Evolutionary conservation across 2,797 vertebrate genomes (phyloP).

Genomic region (Acanthiza pusilla): DNA sequence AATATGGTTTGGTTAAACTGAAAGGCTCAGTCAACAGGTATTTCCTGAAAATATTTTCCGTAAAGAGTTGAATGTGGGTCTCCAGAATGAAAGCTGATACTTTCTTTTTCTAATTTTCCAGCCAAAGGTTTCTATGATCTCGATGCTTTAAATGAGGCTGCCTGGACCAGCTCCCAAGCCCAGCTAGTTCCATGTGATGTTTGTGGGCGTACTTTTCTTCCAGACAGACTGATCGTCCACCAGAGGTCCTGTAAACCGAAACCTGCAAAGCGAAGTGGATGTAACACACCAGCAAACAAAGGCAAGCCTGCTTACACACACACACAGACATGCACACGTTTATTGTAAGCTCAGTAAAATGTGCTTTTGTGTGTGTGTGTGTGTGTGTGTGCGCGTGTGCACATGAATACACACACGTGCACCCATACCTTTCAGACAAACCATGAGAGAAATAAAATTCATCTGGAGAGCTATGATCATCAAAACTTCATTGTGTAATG

Average conservation of each 20-base stretch:
- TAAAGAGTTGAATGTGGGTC: slow-evolving; percentile 62
- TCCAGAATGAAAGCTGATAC: slow-evolving; percentile 74
- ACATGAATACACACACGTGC: not conserved
- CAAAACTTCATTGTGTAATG: not conserved
- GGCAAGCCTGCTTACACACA: not conserved
- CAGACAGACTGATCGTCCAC: slow-evolving; percentile 80
- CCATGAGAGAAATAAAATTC: slow-evolving; percentile 19
- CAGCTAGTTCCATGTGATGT: slow-evolving; percentile 77
- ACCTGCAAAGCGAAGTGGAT: slow-evolving; percentile 57
- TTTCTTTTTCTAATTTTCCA: slow-evolving; percentile 70
- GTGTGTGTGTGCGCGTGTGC: no score
- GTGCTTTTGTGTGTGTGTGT: no score
- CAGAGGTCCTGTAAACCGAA: slow-evolving; percentile 78
- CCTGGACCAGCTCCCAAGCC: slow-evolving; percentile 77
- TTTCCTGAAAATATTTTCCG: slow-evolving; percentile 81
- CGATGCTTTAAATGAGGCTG: slow-evolving; percentile 76
- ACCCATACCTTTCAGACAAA: not conserved
- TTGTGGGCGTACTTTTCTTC: slow-evolving; percentile 79
- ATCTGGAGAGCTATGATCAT: not conserved
- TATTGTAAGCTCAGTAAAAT: not conserved
- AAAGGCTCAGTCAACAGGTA: slow-evolving; percentile 77
- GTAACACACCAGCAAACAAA: not conserved
- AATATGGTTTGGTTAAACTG: slow-evolving; percentile 70
- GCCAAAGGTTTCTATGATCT: slow-evolving; percentile 81
- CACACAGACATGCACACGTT: not conserved